Conservation (phyloP, 2,888 invertebrate species). For the Thereva unica region DNA sequence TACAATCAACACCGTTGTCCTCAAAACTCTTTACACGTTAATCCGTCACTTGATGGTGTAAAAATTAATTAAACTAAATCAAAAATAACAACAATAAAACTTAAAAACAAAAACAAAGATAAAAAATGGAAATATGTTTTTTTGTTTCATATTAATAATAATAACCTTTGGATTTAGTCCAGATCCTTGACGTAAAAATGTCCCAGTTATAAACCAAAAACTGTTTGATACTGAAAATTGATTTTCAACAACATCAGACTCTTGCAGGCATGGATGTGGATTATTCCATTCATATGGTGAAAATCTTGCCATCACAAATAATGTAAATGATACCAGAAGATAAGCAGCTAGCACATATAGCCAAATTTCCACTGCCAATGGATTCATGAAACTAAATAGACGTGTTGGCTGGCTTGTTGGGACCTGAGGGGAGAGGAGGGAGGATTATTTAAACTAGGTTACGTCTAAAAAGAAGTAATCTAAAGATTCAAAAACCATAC, state of each 20-base stretch:
- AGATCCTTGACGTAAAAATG: conserved; percentile 84
- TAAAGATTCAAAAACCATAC: too few relatives aligned
- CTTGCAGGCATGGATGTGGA: conserved; percentile 77
- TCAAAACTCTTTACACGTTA: too few relatives aligned
- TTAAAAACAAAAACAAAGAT: neutral
- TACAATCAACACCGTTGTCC: too few relatives aligned
- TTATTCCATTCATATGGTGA: conserved; percentile 96
- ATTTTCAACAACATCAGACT: conserved; percentile 86
- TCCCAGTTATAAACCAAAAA: conserved; percentile 90
- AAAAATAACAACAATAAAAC: conserved; percentile 6
- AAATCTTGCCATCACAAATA: conserved; percentile 96
- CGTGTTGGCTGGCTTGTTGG: conserved; percentile 86
- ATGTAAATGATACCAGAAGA: conserved; percentile 87
- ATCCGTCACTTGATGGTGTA: neutral
- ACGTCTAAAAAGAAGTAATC: too few relatives aligned
- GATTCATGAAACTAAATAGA: conserved; percentile 95
- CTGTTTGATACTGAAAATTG: conserved; percentile 95
- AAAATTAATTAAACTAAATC: neutral
- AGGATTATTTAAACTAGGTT: neutral
- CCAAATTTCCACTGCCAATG: conserved; percentile 96
- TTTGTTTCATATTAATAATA: conserved; percentile 6
- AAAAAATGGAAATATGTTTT: neutral
- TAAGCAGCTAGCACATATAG: conserved; percentile 92
- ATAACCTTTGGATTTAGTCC: conserved; percentile 81
- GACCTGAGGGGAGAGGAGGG: conserved; percentile 63